Evolutionary conservation across 2,797 vertebrate genomes (phyloP), one percentile per base, ranked within the genome.

Genomic region (Echiichthys vipera): DNA sequence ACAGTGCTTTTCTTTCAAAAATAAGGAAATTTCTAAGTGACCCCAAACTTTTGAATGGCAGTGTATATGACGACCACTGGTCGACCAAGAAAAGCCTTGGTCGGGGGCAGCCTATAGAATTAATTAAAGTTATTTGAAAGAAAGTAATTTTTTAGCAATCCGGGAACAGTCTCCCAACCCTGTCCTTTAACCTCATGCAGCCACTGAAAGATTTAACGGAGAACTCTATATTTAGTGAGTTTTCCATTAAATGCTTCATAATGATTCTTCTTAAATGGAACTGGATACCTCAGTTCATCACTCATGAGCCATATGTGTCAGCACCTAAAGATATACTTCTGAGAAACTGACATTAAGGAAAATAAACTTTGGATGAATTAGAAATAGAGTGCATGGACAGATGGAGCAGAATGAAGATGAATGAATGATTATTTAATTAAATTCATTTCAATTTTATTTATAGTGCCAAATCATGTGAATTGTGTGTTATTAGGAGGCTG

Each of bases 121-220:
- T 83, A 69, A 85, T 87, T 86, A 65, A 82, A 88, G 64, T 65
- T 42, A 83, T 84, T 78, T 83, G 65, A 67, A 62, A 67, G 34
- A 73, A 85, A 82, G 80, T 68, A 2, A 45, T 77, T 69, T 83
- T 78, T 59, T 15, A 49, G 59, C 54, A 78, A 62, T 74, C 57
- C 74, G 80, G 83, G 65, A 84, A 73, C 50, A 71, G 75, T 63
- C 4, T 50, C 37, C 12, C 4, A 20, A 40, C 45, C 27, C 20
- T 3, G 32, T 53, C 56, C 69, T 67, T 64, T 55, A 64, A 71
- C 73, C 73, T 71, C 61, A 68, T 2, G 4, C 53, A 72, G 66
- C 45, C 74, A 72, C 22, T 67, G 77, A 71, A 59, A 56, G 72
- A 36, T 68, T 79, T 65, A 30, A 77, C 71, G 83, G 49, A 47